Evolutionary conservation across 2,888 invertebrate genomes (phyloP), one percentile per base, ranked within the genome.

Genomic region (Callyntrura sp.): DNA sequence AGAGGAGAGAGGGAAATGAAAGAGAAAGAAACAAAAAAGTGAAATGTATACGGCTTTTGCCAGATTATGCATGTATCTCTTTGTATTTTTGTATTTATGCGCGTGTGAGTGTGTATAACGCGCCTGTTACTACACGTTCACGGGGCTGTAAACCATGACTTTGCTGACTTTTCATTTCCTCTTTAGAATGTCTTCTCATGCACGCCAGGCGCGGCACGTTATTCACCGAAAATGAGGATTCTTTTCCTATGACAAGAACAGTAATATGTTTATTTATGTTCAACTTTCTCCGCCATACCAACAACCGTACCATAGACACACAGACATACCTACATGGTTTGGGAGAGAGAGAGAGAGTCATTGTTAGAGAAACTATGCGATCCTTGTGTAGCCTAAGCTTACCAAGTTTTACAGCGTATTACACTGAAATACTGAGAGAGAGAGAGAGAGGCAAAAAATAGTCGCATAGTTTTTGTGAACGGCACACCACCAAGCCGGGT

Each of bases 111-210:
- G 35, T 57, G 1, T 73, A 57, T 48, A 78, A 78, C 76, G 76
- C 51, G 23, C n/a, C 51, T 86, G 79, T 86, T 86, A 86, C 79
- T 86, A 86, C n/a, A n/a, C 79, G 48, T 79, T 86, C 86, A 68
- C 82, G 35, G 73, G 82, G 82, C 82, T 83, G 88, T 88, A 88
- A 88, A 88, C 88, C 88, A 88, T 82, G 82, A 82, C 82, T 88
- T 88, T 88, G 88, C 88, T 88, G 82, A 88, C 88, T 88, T 88
- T 88, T 88, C 88, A 88, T 88, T 88, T 88, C 82, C 82, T 83
- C 17, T 73, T 73, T 60, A n/a, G 76, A 82, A 25, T 82, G 73
- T 88, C 88, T 83, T 76, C 70, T 60, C 60, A 17, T 68, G 17
- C 45, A 68, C 14, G 35, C 45, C 35, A 3, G 14, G 48, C 76